Evolutionary conservation across 2,888 invertebrate species (phyloP).

Genomic region (Synanthedon tipuliformis): DNA sequence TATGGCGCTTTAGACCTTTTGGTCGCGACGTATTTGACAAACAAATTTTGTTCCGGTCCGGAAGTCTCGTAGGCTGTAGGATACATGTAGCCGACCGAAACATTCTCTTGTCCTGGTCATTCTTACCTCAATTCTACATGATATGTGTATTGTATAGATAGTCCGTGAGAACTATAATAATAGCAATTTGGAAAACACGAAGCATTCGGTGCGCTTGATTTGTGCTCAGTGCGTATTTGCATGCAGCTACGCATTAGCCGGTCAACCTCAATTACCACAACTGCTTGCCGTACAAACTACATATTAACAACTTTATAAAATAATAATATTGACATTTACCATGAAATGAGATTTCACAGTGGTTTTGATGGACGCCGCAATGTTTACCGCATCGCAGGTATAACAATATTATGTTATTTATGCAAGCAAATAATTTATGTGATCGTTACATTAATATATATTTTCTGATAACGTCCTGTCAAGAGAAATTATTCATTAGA

Average conservation of each 20-base stretch:
- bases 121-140: no score
- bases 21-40: no score
- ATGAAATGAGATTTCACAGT: not conserved
- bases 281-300: not conserved
- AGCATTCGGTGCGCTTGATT: not conserved
- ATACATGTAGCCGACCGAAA: no score
- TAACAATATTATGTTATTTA: conserved; percentile 4
- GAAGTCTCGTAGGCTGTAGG: no score
- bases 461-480: no score
- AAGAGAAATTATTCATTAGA: no score
- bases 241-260: conserved; percentile 19
- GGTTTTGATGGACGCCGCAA: not conserved
- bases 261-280: conserved; percentile 12
- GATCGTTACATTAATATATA: no score
- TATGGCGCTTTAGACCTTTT: no score
- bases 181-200: not conserved
- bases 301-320: not conserved
- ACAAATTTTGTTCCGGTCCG: no score
- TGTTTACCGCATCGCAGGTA: not conserved
- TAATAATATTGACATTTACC: not conserved
- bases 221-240: not conserved
- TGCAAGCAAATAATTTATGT: no score
- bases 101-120: no score
- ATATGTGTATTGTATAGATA: not conserved
- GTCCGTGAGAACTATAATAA: not conserved